Conservation (phyloP, 2,888 invertebrate species). For the Vanessa cardui region DNA sequence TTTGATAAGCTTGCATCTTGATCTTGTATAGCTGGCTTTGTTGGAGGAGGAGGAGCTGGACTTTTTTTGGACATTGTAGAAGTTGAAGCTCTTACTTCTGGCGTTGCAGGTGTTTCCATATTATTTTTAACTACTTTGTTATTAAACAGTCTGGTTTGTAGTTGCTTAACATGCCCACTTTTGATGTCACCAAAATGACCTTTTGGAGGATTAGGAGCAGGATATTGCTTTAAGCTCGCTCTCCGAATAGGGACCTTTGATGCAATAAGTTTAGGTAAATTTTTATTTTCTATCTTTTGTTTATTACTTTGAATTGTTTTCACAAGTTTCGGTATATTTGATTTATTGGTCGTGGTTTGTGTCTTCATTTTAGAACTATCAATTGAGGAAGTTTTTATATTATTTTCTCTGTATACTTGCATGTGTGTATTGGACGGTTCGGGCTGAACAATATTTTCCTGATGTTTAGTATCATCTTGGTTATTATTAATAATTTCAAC, state of each 20-base stretch:
- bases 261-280: constrained; percentile 59
- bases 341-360: constrained; percentile 50
- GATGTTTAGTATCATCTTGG: background rate
- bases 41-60: constrained; percentile 65
- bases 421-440: background rate
- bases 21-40: constrained; percentile 51
- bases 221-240: constrained; percentile 67
- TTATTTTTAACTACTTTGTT: constrained; percentile 52
- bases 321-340: constrained; percentile 73
- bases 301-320: constrained; percentile 60
- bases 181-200: constrained; percentile 73
- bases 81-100: constrained; percentile 62
- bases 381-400: constrained; percentile 10
- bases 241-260: constrained; percentile 74
- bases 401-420: constrained; percentile 1
- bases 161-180: constrained; percentile 75
- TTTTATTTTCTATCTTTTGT: constrained; percentile 61
- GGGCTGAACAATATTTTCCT: background rate
- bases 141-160: constrained; percentile 73
- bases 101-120: constrained; percentile 39
- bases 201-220: constrained; percentile 76
- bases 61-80: constrained; percentile 64
- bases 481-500: background rate
- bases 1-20: constrained; percentile 48
- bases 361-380: constrained; percentile 16